Base-by-base conservation (phyloP, 1,140 invertebrate genomes). In the Tachypleus tridentatus region DNA sequence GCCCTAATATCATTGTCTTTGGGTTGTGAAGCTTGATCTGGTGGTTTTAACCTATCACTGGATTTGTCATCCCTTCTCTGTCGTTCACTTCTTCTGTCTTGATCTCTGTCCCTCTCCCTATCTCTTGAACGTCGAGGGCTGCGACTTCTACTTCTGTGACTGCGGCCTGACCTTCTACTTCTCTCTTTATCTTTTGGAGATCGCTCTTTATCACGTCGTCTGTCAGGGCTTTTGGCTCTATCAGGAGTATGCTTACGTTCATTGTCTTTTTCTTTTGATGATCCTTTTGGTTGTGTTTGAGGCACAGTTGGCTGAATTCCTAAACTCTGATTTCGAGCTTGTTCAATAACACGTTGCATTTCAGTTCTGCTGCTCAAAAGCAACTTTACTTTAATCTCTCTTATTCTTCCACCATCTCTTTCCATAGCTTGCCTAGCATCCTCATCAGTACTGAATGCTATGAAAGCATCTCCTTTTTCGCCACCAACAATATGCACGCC, bases 401-500 rank as follows among this genome's bases (percentile, higher is more conserved):
- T 94, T 54, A 99, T 87, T 71, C 86, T 87, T 3, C 87, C 86
- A 56, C 91, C 87, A 75, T 92, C 88, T 58, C 87, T 81, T 74
- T 87, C 86, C 91, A 98, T 97, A 4, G 91, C 96, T 78, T 93
- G 88, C 0, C 94, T 84, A 4, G 95, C 96, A 80, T 98, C 95
- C 79, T 98, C 96, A 77, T 98, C 95, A 57, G 91, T 95, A 75
- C 89, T 89, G 84, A 99, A 99, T 65, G 93, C 94, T 78, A 99
- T 98, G 80, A 99, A 99, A 64, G 94, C 95, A 84, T 98, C 95
- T 72, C 95, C 96, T 72, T 91, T 84, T 76, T 95, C 91, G 61
- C 96, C 96, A 63, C 96, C 96, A 72, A 98, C 93, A 74, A 99
- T 98, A 80, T 98, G 94, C 58, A 98, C 96, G 59, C 95, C 95